Evolutionary conservation across 2,113 vertebrate species (phyloP).

Genomic region (Sinocyclocheilus maitianheensis): DNA sequence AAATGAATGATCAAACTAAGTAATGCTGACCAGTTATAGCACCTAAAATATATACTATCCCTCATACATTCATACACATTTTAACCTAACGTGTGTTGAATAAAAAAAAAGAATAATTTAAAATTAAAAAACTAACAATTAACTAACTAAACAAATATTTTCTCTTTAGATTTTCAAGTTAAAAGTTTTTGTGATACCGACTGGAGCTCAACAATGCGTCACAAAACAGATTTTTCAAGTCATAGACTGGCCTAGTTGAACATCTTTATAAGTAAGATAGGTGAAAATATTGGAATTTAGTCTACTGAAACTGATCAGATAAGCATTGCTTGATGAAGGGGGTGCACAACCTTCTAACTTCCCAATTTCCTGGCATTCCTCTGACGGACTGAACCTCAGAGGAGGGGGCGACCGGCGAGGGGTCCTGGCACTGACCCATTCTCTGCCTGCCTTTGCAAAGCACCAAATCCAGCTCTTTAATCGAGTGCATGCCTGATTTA

Average conservation of each 20-base stretch:
- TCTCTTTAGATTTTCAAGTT: background rate
- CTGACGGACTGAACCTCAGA: background rate
- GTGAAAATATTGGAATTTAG: background rate
- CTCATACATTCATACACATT: background rate
- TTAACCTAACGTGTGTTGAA: background rate
- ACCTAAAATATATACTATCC: too few species aligned
- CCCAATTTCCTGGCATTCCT: constrained; percentile 17
- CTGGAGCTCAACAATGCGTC: background rate
- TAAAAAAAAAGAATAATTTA: too few species aligned
- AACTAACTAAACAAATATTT: too few species aligned
- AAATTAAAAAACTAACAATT: too few species aligned
- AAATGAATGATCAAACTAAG: too few species aligned
- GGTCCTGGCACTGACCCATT: background rate
- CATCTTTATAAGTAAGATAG: background rate
- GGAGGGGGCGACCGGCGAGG: background rate
- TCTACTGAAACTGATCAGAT: background rate
- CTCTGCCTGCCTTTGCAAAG: background rate
- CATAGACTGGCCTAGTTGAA: background rate
- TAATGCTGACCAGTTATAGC: too few species aligned
- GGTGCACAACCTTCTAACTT: background rate
- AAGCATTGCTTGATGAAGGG: background rate
- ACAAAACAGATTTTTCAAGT: background rate
- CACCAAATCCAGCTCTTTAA: constrained; percentile 21
- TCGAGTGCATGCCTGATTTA: constrained; percentile 37
- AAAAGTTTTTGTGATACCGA: background rate